phyloP scores from a whole-genome alignment of 2,797 vertebrate genomes.

The Sylvia borin region DNA sequence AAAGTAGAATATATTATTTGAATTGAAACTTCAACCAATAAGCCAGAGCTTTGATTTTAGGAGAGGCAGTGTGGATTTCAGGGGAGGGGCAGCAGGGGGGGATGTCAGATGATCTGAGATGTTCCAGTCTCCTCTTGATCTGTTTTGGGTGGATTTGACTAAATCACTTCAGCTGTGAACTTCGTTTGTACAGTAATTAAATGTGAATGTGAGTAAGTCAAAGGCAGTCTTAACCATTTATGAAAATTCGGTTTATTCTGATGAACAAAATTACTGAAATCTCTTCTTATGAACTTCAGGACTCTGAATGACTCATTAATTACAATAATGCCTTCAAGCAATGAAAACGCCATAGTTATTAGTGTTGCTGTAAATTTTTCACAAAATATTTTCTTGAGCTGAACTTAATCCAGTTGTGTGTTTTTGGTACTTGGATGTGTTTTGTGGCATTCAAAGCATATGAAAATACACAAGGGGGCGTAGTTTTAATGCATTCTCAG shows the following conservation, averaged over 20 bases:
- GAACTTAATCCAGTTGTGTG: neutral
- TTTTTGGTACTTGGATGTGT: neutral
- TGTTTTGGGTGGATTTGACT: accelerated
- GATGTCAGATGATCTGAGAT: neutral
- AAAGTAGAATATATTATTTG: neutral
- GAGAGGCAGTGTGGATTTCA: neutral
- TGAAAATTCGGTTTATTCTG: neutral
- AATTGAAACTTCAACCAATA: neutral
- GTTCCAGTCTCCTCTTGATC: neutral
- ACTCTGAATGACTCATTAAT: conserved; percentile 26
- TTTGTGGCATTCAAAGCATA: conserved; percentile 19
- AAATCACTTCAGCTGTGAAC: neutral
- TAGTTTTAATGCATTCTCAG: conserved; percentile 31
- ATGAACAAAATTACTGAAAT: conserved; percentile 22
- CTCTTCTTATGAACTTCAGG: conserved; percentile 19
- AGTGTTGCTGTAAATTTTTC: conserved; percentile 33
- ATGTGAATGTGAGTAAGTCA: neutral
- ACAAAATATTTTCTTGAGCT: conserved; percentile 13
- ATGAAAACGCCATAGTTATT: neutral
- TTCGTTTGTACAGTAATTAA: neutral
- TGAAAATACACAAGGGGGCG: conserved; percentile 58
- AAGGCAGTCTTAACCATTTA: neutral
- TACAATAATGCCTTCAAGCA: conserved; percentile 18
- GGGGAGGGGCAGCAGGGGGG: neutral
- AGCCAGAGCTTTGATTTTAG: conserved; percentile 1